Evolutionary conservation across 2,888 invertebrate genomes (phyloP), one percentile per base, ranked within the genome.

Genomic region (Galerucella calmariensis): DNA sequence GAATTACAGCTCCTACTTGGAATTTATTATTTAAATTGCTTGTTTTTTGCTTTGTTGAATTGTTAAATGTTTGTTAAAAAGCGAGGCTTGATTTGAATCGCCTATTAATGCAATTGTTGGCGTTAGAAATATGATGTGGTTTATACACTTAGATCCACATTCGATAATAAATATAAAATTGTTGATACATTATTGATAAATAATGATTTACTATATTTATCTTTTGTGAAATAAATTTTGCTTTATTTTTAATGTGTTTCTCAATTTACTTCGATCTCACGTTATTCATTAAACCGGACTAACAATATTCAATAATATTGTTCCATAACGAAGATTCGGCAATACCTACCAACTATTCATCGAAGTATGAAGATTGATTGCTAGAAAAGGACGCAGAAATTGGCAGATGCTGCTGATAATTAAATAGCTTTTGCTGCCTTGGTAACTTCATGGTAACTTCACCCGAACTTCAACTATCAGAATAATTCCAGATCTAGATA

Each of bases 221-320:
- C 72, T 73, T 75, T 75, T 41, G 65, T 67, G 70, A 73, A 69
- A 78, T 75, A 73, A 75, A 78, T 65, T 75, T 76, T 72, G 76
- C 78, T 78, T 78, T 76, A 78, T 78, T 78, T 78, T 75, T 75
- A 58, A 48, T 24, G 41, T 2, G 12, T 56, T 10, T 16, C 16
- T 56, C 11, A 10, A 16, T 70, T 70, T 63, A 48, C 56, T 44
- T 44, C 16, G 4, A 59, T 59, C 14, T 11, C n/a, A 14, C 35
- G 35, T 6, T 35, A 35, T 35, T 35, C 35, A 35, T 35, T 35
- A 35, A 35, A 5, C 5, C 35, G 5, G 35, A 35, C 4, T 35
- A 35, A 35, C 35, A 35, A 4, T 35, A 35, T 35, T 35, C 35
- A 35, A 5, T 5, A 35, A 35, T 6, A 35, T 35, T 35, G 5